phyloP scores from a whole-genome alignment of 1,140 invertebrate genomes.

The Trichoplusia ni region DNA sequence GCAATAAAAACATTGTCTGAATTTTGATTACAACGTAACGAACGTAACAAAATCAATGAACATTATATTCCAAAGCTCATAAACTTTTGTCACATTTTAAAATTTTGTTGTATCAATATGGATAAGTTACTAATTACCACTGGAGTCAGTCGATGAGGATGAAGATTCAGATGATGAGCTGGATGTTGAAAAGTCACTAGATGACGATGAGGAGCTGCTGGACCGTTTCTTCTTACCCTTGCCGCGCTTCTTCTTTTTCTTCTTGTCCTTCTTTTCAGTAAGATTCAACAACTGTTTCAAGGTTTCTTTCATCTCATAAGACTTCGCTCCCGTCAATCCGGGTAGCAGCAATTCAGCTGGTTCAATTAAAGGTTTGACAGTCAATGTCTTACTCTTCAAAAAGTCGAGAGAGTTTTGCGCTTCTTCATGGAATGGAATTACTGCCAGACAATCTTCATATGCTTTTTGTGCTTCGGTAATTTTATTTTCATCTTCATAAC shows the following conservation, averaged over 20 bases:
- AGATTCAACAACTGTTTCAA: slow-evolving; percentile 84
- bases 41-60: not conserved
- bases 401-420: slow-evolving; percentile 91
- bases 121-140: slow-evolving; percentile 66
- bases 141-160: slow-evolving; percentile 82
- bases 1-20: slow-evolving; percentile 15
- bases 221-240: slow-evolving; percentile 87
- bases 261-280: slow-evolving; percentile 85
- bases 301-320: slow-evolving; percentile 84
- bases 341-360: slow-evolving; percentile 83
- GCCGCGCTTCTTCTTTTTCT: slow-evolving; percentile 88
- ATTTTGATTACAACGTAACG: too few species aligned
- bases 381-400: slow-evolving; percentile 85
- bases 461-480: slow-evolving; percentile 91
- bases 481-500: slow-evolving; percentile 92
- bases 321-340: slow-evolving; percentile 78
- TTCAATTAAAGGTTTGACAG: slow-evolving; percentile 82
- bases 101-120: too few species aligned
- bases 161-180: slow-evolving; percentile 85
- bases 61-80: too few species aligned
- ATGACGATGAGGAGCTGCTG: slow-evolving; percentile 85
- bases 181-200: slow-evolving; percentile 84
- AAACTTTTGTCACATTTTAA: too few species aligned
- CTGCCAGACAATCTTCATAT: slow-evolving; percentile 90
- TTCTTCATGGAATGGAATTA: slow-evolving; percentile 92